phyloP scores from a whole-genome alignment of 2,797 vertebrate species.

The Crypturellus tataupa region DNA sequence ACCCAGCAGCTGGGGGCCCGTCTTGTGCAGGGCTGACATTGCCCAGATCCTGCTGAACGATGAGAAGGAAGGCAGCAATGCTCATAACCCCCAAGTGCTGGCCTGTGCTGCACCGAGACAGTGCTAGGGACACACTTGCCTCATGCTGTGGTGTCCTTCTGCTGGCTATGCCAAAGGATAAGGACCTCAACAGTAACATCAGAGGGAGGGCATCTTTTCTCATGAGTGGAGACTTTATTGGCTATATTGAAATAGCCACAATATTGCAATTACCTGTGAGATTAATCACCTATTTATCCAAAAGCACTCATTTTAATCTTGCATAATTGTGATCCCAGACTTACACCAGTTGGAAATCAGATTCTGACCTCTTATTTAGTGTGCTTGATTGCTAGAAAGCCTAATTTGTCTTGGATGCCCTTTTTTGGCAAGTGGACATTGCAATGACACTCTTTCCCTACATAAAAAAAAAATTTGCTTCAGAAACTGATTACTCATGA shows the following conservation, averaged over 20 bases:
- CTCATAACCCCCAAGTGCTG: neutral
- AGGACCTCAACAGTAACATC: neutral
- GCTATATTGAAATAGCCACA: neutral
- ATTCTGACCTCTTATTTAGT: neutral
- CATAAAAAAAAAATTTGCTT: conserved; percentile 17
- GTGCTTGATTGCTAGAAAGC: neutral
- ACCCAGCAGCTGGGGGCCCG: rapidly evolving
- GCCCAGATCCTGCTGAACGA: neutral
- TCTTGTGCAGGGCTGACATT: neutral
- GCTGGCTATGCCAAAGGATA: rapidly evolving
- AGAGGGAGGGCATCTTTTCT: neutral
- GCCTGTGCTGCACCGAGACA: rapidly evolving
- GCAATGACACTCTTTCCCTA: neutral
- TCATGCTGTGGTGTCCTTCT: neutral
- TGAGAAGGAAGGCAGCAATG: neutral
- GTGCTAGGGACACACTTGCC: rapidly evolving
- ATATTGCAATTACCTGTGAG: neutral
- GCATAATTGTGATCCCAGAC: neutral
- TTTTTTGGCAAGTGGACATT: neutral
- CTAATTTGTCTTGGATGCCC: neutral
- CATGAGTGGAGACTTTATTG: neutral
- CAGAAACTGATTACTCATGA: conserved; percentile 43
- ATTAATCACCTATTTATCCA: neutral
- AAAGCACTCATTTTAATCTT: neutral
- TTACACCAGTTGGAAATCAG: neutral